Base-by-base conservation (phyloP, 1,140 invertebrate genomes). In the Apolygus lucorum region DNA sequence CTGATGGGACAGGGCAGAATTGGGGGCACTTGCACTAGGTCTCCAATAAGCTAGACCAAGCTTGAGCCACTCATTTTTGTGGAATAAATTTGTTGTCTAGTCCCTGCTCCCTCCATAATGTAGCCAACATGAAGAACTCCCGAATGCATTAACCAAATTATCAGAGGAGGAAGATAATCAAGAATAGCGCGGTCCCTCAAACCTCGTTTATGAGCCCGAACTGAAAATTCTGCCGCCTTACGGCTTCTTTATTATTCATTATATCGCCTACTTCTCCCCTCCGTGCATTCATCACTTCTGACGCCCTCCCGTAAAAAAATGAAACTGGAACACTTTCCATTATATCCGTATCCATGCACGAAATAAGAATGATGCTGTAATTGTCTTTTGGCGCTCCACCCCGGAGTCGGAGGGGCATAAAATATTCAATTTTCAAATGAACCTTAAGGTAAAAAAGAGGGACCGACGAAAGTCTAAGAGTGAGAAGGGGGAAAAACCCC, bases 351-450 rank as follows among this genome's bases (percentile, higher is more conserved):
- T 21, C 22, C 54, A 59, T 13, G 22, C 54, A 13, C 11, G 22
- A 59, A 59, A 59, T 59, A 59, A 59, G 54, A 59, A 59, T 59
- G 13, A 59, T 59, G 54, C 22, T 59, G 54, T 59, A 59, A 59
- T 59, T 59, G 54, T 59, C 54, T 59, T 59, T 59, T n/a, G n/a
- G n/a, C 22, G 54, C 54, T 11, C 54, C 54, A 8, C 22, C 34
- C 22, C 54, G 54, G 22, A 4, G 8, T 24, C 22, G 4, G 54
- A 13, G 54, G n/a, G 11, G 54, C 54, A 59, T 59, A 59, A 59
- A 59, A 59, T 59, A 59, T 59, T 59, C 54, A 59, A 59, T 59
- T 59, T 59, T 24, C 8, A 59, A 59, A 42, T 42, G 34, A 42
- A 42, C 34, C 34, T 42, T 17, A 42, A 42, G 34, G 34, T 42